These are phyloP conservation scores for Rhegmatorhina hoffmannsi DNA, from an alignment of 2,113 vertebrate genomes.

Conservation along the genomic window DNA sequence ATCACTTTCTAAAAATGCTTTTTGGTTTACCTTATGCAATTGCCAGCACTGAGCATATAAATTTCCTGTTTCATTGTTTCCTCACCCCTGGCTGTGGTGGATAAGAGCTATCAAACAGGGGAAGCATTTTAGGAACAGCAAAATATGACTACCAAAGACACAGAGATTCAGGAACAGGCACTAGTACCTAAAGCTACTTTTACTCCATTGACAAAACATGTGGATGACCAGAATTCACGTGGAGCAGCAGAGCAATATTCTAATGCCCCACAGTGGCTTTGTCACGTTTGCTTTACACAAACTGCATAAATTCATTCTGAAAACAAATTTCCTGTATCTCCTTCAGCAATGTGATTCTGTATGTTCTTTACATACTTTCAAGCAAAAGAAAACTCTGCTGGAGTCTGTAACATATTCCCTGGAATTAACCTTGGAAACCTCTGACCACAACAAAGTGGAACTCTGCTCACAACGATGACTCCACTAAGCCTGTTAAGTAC, in stretches of 20 bases:
- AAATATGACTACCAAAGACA: background rate
- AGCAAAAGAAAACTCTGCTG: background rate
- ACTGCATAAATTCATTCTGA: background rate
- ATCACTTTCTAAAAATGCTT: background rate
- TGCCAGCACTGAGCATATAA: background rate
- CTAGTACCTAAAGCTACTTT: background rate
- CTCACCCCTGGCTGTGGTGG: background rate
- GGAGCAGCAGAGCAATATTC: background rate
- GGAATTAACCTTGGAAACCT: background rate
- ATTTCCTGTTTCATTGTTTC: constrained; percentile 5
- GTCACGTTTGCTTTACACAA: background rate
- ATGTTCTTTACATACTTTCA: background rate
- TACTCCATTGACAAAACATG: background rate
- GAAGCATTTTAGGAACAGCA: background rate
- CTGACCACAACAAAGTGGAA: background rate
- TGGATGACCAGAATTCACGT: background rate
- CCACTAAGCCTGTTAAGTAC: background rate
- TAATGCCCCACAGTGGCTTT: background rate
- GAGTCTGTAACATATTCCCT: background rate
- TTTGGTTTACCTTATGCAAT: background rate
- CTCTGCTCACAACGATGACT: background rate
- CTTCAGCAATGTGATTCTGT: background rate
- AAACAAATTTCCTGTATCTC: background rate
- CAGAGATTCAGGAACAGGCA: background rate
- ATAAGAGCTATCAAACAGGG: background rate